Evolutionary conservation across 1,140 invertebrate species (phyloP), one percentile per base, ranked within the genome.

Genomic region (Homarus americanus): DNA sequence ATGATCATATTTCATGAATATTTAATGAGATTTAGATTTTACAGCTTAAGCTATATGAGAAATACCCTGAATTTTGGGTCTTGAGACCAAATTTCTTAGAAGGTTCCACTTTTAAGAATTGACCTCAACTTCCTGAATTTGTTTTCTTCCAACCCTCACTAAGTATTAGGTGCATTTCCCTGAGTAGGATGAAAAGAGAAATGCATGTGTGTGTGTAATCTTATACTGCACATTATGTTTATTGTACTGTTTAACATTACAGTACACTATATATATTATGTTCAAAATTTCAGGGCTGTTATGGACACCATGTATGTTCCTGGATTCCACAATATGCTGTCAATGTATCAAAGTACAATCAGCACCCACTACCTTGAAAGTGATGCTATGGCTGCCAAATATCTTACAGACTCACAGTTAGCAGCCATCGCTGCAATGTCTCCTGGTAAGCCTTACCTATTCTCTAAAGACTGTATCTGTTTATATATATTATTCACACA

Each of bases 381-480:
- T 15, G 87, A 89, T 75, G 66, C 87, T 34, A 82, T 49, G n/a
- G 78, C 79, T 28, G 87, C 87, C 20, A 89, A 89, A 36, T 89
- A 89, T 41, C 78, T 89, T 9, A 82, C 87, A 73, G 87, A 89
- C 53, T 49, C 79, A 12, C 87, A 89, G 44, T 49, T 89, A 24
- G 87, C 87, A n/a, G 78, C 87, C 20, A 89, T 89, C 75, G 87
- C 87, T 34, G 63, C 78, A n/a, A 73, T 28, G 12, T 89, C 87
- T 24, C 63, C 87, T 28, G 87, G 87, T 89, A 49, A 49, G 79
- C 53, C n/a, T 41, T n/a, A 34, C n/a, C n/a, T n/a, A n/a, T n/a
- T n/a, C n/a, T n/a, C n/a, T n/a, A n/a, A n/a, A n/a, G n/a, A n/a
- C n/a, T n/a, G n/a, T n/a, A n/a, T n/a, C n/a, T n/a, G n/a, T n/a